These are phyloP conservation scores for Otis tarda DNA, from an alignment of 2,113 vertebrate species.

Conservation along the genomic window DNA sequence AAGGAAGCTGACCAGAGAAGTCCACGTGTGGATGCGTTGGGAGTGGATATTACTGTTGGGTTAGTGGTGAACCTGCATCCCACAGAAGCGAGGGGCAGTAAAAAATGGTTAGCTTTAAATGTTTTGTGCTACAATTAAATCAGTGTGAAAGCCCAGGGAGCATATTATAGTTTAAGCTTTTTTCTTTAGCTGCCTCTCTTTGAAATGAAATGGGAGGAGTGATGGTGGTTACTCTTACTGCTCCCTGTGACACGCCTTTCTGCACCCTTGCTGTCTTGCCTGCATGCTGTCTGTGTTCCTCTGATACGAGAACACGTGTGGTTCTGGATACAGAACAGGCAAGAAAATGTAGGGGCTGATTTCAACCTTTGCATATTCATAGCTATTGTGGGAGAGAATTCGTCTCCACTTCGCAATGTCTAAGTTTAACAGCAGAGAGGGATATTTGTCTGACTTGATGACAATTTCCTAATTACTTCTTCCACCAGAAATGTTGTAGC, in stretches of 20 bases:
- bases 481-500: neutral
- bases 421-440: neutral
- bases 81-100: neutral
- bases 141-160: neutral
- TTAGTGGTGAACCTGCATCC: neutral
- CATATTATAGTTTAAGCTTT: neutral
- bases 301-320: fast-evolving
- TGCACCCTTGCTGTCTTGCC: neutral
- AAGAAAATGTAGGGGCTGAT: neutral
- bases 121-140: neutral
- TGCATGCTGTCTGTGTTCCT: fast-evolving
- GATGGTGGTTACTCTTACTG: neutral
- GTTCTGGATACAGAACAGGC: neutral
- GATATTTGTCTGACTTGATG: neutral
- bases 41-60: neutral
- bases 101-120: neutral
- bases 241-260: neutral
- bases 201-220: neutral
- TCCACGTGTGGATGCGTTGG: neutral
- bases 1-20: neutral
- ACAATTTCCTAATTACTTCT: neutral
- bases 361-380: neutral
- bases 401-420: neutral
- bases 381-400: neutral
- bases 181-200: neutral